Conservation (phyloP, 2,113 vertebrate genomes). For the Xiphophorus hellerii region DNA sequence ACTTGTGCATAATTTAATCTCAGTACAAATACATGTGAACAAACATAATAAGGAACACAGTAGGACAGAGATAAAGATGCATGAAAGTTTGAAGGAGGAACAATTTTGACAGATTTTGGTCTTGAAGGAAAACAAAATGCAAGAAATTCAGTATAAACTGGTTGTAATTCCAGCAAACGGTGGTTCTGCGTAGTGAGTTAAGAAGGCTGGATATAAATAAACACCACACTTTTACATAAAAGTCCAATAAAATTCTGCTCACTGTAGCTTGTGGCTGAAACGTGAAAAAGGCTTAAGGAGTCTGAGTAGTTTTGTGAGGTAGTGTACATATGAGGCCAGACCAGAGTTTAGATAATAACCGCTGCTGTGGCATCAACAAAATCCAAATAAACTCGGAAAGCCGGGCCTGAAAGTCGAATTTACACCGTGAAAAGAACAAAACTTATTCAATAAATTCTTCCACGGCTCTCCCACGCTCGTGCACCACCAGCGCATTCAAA, state of each 20-base stretch:
- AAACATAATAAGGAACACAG: too few relatives aligned
- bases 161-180: too few relatives aligned
- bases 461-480: constrained; percentile 31
- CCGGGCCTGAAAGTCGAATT: not conserved
- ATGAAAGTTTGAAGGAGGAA: too few relatives aligned
- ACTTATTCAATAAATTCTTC: not conserved
- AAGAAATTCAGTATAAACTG: too few relatives aligned
- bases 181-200: not conserved
- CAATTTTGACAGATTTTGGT: too few relatives aligned
- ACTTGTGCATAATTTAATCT: too few relatives aligned
- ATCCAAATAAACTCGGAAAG: not conserved
- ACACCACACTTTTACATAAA: not conserved
- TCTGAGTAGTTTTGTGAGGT: not conserved
- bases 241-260: not conserved
- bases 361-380: not conserved
- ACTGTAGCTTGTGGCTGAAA: not conserved
- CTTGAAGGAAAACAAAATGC: too few relatives aligned
- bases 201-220: not conserved
- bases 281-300: not conserved
- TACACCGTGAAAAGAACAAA: constrained; percentile 2
- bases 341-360: too few relatives aligned
- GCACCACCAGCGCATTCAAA: constrained; percentile 12
- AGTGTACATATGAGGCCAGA: not conserved
- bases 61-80: too few relatives aligned
- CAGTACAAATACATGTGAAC: too few relatives aligned